phyloP scores from a whole-genome alignment of 2,113 vertebrate genomes.

The Stegostoma tigrinum region DNA sequence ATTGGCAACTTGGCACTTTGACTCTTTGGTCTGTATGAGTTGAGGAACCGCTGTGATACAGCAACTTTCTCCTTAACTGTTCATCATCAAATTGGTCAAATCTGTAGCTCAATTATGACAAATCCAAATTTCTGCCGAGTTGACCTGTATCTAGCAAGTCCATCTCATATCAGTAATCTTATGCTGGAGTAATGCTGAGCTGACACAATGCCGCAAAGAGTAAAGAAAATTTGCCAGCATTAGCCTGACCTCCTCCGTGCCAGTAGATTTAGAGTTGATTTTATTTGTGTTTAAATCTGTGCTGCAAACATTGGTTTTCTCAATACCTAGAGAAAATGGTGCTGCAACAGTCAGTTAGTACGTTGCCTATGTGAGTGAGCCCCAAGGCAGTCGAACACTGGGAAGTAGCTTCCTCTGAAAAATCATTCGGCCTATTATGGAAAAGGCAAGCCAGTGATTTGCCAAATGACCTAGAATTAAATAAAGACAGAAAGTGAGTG shows the following conservation, averaged over 20 bases:
- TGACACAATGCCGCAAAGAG: background rate
- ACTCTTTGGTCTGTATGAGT: background rate
- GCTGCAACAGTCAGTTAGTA: background rate
- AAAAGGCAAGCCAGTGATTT: background rate
- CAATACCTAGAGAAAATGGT: background rate
- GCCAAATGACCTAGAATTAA: constrained; percentile 14
- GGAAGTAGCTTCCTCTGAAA: background rate
- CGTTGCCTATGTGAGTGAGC: background rate
- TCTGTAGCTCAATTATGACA: background rate
- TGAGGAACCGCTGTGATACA: background rate
- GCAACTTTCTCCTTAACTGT: background rate
- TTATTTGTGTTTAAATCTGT: background rate
- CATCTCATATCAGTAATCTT: background rate
- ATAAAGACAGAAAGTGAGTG: constrained; percentile 15
- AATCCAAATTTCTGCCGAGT: background rate
- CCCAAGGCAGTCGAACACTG: background rate
- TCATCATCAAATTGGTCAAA: background rate
- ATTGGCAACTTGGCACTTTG: background rate
- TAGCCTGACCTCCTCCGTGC: background rate
- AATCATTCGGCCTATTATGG: background rate
- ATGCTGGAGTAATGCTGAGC: background rate
- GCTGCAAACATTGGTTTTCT: background rate
- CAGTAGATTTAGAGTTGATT: background rate
- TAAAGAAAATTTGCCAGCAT: background rate
- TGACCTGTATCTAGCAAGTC: background rate